A percentile compares a stretch with the other conserved stretches of the same genome.
Evolutionary conservation across 2,888 invertebrate genomes (phyloP).

Genomic region (Eilema griseolum): DNA sequence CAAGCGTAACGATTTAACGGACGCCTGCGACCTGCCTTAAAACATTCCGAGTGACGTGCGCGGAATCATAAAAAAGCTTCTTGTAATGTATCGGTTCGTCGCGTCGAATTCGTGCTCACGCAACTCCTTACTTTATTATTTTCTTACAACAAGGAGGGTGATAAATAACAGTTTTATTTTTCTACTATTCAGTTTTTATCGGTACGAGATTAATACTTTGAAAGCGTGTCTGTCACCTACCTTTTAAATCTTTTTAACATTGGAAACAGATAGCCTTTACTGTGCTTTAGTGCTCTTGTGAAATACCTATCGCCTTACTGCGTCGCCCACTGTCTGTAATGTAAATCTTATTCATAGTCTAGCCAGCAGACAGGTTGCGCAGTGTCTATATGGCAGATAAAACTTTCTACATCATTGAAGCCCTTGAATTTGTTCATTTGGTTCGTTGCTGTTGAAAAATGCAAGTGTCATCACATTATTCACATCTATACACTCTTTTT

Average conservation of each 20-base stretch:
- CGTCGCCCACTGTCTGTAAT: conserved; percentile 8
- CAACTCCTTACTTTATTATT: conserved; percentile 19
- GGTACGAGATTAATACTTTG: background rate
- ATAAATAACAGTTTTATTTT: conserved; percentile 14
- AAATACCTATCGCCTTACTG: background rate
- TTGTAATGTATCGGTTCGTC: conserved; percentile 26
- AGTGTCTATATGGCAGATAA: background rate
- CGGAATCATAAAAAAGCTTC: conserved; percentile 43
- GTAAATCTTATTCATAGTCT: conserved; percentile 6
- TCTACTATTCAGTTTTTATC: background rate
- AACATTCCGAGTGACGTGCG: conserved; percentile 51
- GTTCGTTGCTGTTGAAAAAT: background rate
- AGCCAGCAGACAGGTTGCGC: background rate
- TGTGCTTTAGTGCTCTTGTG: background rate
- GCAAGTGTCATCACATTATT: background rate
- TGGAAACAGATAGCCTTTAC: background rate
- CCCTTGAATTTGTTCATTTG: background rate
- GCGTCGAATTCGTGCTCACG: conserved; percentile 14
- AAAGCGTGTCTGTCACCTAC: background rate
- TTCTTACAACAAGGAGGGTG: conserved; percentile 17
- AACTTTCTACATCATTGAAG: background rate
- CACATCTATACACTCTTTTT: background rate
- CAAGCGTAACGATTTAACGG: conserved; percentile 70
- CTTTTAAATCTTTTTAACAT: background rate
- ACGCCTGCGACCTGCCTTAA: conserved; percentile 66